Base-by-base conservation (phyloP, 2,797 vertebrate genomes). In the Sebastes itinus region DNA sequence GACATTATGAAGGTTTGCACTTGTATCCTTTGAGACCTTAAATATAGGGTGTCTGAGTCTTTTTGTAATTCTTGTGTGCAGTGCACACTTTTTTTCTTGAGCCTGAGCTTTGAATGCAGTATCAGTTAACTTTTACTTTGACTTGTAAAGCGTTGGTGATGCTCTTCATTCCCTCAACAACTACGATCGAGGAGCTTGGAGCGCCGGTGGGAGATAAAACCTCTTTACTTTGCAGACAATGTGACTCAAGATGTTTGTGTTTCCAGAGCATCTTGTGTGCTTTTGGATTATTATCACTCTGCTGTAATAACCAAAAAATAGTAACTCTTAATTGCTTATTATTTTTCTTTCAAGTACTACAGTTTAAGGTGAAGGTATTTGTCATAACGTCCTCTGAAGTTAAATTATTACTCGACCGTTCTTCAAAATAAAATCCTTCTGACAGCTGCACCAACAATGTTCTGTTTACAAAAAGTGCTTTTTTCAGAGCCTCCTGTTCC, bases 401-500 rank as follows among this genome's bases (percentile, higher is more conserved):
- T 14, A 11, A n/a, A 52, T 38, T 18, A 7, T 42, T 1, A 6
- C 16, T 16, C 2, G 10, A 14, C 10, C 7, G 3, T 23, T 72
- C 13, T 59, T n/a, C 1, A 32, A n/a, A 23, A 23, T 4, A 46
- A 5, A 22, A 7, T 18, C 8, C 30, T 60, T 60, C 0, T 20
- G 55, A 54, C 52, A 46, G 54, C 67, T 46, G 35, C 38, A 22
- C 23, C 33, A 58, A 46, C 66, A 60, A 23, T 5, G 13, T 16
- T 32, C 61, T 23, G 60, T 74, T 58, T 60, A 16, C 22, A 75
- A 63, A 72, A 56, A 27, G 14, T 9, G 3, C 18, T 71, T 54
- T 54, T 54, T 46, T 71, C 30, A 54, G 28, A 52, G 3, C 55
- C 66, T 65, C 64, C 64, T 85, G 77, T 63, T 78, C 32, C 22